Evolutionary conservation across 2,888 invertebrate species (phyloP).

Genomic region (Schizotus pectinicornis): DNA sequence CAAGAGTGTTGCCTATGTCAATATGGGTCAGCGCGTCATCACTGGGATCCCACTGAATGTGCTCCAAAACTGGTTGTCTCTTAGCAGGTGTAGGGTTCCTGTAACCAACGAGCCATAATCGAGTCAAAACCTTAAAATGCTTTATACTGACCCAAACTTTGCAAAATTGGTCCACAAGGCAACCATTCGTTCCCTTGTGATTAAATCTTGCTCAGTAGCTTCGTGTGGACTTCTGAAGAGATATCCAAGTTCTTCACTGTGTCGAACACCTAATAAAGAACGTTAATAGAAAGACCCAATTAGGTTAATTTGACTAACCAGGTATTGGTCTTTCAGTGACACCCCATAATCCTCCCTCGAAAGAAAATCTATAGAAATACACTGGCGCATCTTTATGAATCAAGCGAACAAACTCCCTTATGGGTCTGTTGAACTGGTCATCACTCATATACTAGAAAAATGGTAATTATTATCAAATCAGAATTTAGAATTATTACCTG

Average conservation of each 20-base stretch:
- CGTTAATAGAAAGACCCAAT: neutral
- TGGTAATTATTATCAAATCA: neutral
- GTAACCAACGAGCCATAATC: conserved; percentile 5
- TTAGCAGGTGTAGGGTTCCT: conserved; percentile 37
- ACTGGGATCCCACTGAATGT: conserved; percentile 30
- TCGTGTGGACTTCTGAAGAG: conserved; percentile 31
- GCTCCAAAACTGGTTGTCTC: conserved; percentile 23
- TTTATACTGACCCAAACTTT: conserved; percentile 36
- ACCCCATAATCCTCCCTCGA: conserved; percentile 38
- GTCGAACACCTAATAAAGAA: conserved; percentile 33
- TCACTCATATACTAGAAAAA: conserved; percentile 58
- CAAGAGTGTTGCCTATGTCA: conserved; percentile 32
- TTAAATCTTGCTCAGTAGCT: conserved; percentile 27
- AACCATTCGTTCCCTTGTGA: conserved; percentile 34
- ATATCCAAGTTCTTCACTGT: conserved; percentile 39
- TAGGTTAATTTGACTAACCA: conserved; percentile 18
- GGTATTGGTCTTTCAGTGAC: conserved; percentile 18
- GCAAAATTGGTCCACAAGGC: conserved; percentile 46
- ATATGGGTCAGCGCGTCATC: conserved; percentile 28
- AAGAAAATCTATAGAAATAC: conserved; percentile 42
- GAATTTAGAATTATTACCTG: conserved; percentile 4
- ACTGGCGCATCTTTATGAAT: conserved; percentile 54
- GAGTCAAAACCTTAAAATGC: neutral
- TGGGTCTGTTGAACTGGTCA: conserved; percentile 56
- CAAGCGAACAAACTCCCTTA: conserved; percentile 53